A percentile compares a stretch with the other conserved stretches of the same genome.
Conservation (phyloP, 2,797 vertebrate species). For the Rhabdophis nuchalis region DNA sequence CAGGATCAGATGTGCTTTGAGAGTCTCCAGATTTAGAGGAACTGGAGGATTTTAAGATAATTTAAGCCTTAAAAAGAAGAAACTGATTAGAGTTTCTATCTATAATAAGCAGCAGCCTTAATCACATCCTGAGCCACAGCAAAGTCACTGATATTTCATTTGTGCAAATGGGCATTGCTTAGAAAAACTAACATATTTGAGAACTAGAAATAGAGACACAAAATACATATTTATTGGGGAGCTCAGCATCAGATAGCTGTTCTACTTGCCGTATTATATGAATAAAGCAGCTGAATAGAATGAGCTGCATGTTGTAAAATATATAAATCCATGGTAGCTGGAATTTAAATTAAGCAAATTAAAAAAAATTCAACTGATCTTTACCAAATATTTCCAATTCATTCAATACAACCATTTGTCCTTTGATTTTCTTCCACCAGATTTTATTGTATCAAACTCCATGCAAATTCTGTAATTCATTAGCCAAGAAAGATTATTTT, state of each 20-base stretch:
- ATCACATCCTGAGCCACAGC: constrained; percentile 43
- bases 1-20: constrained; percentile 35
- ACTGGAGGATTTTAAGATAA: constrained; percentile 49
- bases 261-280: not conserved
- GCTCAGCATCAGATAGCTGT: not conserved
- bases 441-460: not conserved
- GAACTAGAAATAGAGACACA: not conserved
- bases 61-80: constrained; percentile 38
- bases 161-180: not conserved
- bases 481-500: not conserved
- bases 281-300: not conserved
- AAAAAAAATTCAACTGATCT: not conserved
- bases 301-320: not conserved
- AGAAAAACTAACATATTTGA: not conserved
- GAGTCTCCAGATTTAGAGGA: constrained; percentile 30
- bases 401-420: rapidly evolving
- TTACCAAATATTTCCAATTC: not conserved
- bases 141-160: constrained; percentile 36
- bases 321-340: rapidly evolving
- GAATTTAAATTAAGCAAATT: not conserved
- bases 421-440: not conserved
- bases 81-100: constrained; percentile 62
- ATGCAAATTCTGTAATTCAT: not conserved
- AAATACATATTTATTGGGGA: not conserved
- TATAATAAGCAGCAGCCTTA: constrained; percentile 54